These are phyloP conservation scores for Dryomyza anilis DNA, from an alignment of 2,888 invertebrate genomes.

Conservation along the genomic window DNA sequence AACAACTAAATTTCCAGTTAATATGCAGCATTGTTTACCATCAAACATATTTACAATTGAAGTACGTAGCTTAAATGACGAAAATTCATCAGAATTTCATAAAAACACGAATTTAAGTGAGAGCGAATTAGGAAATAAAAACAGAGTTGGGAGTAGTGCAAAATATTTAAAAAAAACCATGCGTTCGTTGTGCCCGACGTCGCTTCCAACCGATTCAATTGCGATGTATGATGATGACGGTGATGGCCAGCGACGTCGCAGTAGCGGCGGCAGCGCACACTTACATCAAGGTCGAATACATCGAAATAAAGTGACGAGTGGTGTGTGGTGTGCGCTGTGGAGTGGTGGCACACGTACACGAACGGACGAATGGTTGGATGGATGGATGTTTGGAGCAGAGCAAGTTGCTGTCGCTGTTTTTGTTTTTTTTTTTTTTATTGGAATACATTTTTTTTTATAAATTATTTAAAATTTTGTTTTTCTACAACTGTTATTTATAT, in stretches of 20 bases:
- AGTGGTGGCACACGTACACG: conserved; percentile 5
- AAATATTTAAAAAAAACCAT: not conserved
- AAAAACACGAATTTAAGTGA: not conserved
- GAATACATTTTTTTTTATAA: not conserved
- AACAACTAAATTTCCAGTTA: no score
- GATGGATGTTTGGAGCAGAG: no score
- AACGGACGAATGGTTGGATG: not conserved
- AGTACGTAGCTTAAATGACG: no score
- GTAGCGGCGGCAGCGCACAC: not conserved
- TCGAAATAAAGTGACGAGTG: not conserved
- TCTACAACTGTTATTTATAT: not conserved
- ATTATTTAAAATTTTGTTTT: not conserved
- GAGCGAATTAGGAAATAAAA: not conserved
- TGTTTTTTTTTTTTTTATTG: not conserved
- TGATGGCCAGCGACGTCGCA: no score
- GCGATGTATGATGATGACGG: not conserved
- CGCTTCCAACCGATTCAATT: not conserved
- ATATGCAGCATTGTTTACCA: no score
- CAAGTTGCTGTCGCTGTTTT: not conserved
- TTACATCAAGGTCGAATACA: conserved; percentile 17
- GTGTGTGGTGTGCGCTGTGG: not conserved
- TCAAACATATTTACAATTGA: no score
- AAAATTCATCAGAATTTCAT: conserved; percentile 7
- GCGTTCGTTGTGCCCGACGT: no score
- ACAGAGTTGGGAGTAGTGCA: not conserved